Percentiles rank a stretch among this genome's conserved stretches.
These are phyloP conservation scores for Esperia sulphurella DNA, from an alignment of 2,888 invertebrate genomes.

Conservation along the genomic window DNA sequence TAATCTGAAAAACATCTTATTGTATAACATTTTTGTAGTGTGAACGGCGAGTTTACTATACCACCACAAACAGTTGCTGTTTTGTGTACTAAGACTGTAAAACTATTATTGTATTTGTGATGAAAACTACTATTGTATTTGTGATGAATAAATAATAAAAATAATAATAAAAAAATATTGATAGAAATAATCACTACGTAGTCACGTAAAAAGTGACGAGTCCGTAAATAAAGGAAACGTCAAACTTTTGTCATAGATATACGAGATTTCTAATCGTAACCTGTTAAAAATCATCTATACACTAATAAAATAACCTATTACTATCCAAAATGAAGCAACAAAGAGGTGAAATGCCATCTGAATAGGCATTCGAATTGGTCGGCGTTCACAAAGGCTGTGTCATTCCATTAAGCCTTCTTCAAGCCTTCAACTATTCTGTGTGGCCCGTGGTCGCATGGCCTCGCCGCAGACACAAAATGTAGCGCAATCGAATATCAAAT, in stretches of 20 bases:
- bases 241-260: constrained; percentile 24
- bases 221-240: neutral
- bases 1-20: too few relatives aligned
- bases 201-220: neutral
- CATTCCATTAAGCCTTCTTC: constrained; percentile 78
- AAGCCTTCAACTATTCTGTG: constrained; percentile 67
- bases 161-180: too few relatives aligned
- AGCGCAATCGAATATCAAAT: constrained; percentile 69
- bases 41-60: too few relatives aligned
- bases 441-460: constrained; percentile 72
- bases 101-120: too few relatives aligned
- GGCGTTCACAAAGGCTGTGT: constrained; percentile 76
- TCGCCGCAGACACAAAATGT: constrained; percentile 39
- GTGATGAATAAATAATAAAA: too few relatives aligned
- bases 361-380: constrained; percentile 79
- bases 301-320: constrained; percentile 77
- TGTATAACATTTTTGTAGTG: too few relatives aligned
- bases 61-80: too few relatives aligned
- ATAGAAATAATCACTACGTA: too few relatives aligned
- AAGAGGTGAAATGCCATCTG: constrained; percentile 77
- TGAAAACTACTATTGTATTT: too few relatives aligned
- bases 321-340: constrained; percentile 77
- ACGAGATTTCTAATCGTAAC: constrained; percentile 52
- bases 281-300: constrained; percentile 65
- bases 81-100: too few relatives aligned